Evolutionary conservation across 2,113 vertebrate genomes (phyloP), one percentile per base, ranked within the genome.

Genomic region (Takifugu flavidus): DNA sequence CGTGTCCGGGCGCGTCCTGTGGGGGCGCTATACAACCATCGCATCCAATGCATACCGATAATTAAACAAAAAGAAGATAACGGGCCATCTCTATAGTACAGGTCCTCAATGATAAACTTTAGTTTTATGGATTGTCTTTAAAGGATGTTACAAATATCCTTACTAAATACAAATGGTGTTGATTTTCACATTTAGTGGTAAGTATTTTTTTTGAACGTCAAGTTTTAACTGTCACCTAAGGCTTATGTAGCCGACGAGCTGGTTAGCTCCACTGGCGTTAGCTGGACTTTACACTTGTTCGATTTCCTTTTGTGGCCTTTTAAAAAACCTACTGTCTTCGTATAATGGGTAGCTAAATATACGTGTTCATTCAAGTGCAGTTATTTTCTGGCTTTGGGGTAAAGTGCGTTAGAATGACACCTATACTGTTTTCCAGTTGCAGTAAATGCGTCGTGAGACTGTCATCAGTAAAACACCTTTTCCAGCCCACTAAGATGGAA

Each of bases 121-220:
- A 46, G 49, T 4, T 50, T 20, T 20, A 20, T 20, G 20, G 20
- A 20, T 20, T 20, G 20, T 20, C 20, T 20, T 20, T 20, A 20
- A 20, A 20, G 20, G 20, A 20, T 20, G 20, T 20, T 13, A 43
- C 2, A 12, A 13, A 64, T 45, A 8, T 65, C 15, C 2, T 57
- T 39, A 7, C 10, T 10, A 10, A 50, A 12, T 10, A 5, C 63
- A 34, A 13, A 83, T 85, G 82, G 6, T 75, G 56, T 25, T 26
- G 13, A 29, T 63, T 53, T 62, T n/a, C 53, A 51, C 49, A 26
- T 28, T 53, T 49, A 74, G 72, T 65, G 82, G 85, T 87, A 13
- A 80, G 85, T 78, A 20, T 55, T 5, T 57, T 56, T 29, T 10
- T 28, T 6, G 12, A 13, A 5, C 26, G 20, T 26, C 15, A 3